Conservation (phyloP, 2,797 vertebrate genomes). For the Oceanodroma leucorhoa region DNA sequence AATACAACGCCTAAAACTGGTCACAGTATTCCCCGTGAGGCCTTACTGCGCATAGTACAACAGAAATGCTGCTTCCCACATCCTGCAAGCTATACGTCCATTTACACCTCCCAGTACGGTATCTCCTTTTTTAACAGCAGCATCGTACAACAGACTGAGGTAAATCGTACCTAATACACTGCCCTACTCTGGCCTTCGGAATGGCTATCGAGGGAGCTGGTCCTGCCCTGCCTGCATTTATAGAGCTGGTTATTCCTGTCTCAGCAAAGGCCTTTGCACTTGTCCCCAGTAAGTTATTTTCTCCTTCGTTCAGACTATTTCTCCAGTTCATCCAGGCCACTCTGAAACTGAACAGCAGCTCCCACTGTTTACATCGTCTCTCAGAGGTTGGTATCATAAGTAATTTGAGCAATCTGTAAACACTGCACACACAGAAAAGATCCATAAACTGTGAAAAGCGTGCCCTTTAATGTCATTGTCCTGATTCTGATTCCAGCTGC, state of each 20-base stretch:
- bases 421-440: background rate
- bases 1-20: rapidly evolving
- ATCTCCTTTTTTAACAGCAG: background rate
- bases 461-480: background rate
- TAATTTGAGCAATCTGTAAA: background rate
- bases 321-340: background rate
- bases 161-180: background rate
- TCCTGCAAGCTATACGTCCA: rapidly evolving
- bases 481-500: background rate
- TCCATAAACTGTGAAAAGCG: rapidly evolving
- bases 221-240: background rate
- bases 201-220: rapidly evolving
- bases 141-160: rapidly evolving
- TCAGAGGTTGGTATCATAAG: rapidly evolving
- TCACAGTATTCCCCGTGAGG: rapidly evolving
- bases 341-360: background rate
- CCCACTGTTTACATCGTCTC: rapidly evolving
- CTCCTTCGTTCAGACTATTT: background rate
- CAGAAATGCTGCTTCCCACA: rapidly evolving
- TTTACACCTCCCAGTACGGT: rapidly evolving
- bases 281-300: background rate
- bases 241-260: background rate
- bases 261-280: rapidly evolving
- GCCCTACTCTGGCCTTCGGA: background rate
- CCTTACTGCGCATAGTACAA: rapidly evolving